Conservation (phyloP, 2,888 invertebrate genomes). For the Apodemia hepburni region DNA sequence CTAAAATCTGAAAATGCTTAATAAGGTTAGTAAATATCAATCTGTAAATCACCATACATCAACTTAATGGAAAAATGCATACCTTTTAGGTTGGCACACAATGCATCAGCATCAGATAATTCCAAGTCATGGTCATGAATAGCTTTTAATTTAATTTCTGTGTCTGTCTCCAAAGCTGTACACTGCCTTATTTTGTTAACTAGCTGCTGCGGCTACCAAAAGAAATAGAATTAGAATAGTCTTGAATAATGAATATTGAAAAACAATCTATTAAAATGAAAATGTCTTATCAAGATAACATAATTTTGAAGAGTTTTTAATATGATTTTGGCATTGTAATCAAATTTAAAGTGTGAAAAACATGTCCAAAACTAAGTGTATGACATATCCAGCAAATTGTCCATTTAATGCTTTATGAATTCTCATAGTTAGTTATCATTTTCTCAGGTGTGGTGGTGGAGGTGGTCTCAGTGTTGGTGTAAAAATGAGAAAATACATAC, state of each 20-base stretch:
- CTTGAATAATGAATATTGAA: neutral
- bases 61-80: slow-evolving; percentile 21
- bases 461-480: too few relatives aligned
- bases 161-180: slow-evolving; percentile 85
- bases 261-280: neutral
- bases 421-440: too few relatives aligned
- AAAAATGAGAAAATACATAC: too few relatives aligned
- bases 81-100: slow-evolving; percentile 92
- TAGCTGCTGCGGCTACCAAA: slow-evolving; percentile 83
- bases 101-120: slow-evolving; percentile 87
- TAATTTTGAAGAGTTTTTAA: too few relatives aligned
- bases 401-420: too few relatives aligned
- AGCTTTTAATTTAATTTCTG: slow-evolving; percentile 84
- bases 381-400: too few relatives aligned
- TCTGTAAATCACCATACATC: neutral
- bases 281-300: neutral
- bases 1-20: too few relatives aligned
- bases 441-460: too few relatives aligned
- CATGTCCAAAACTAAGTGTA: too few relatives aligned
- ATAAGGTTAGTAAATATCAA: neutral
- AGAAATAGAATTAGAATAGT: slow-evolving; percentile 14
- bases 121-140: slow-evolving; percentile 85
- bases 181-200: slow-evolving; percentile 88
- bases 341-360: too few relatives aligned
- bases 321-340: too few relatives aligned